These are phyloP conservation scores for Brachirus orientalis DNA, from an alignment of 2,113 vertebrate species.

Conservation along the genomic window DNA sequence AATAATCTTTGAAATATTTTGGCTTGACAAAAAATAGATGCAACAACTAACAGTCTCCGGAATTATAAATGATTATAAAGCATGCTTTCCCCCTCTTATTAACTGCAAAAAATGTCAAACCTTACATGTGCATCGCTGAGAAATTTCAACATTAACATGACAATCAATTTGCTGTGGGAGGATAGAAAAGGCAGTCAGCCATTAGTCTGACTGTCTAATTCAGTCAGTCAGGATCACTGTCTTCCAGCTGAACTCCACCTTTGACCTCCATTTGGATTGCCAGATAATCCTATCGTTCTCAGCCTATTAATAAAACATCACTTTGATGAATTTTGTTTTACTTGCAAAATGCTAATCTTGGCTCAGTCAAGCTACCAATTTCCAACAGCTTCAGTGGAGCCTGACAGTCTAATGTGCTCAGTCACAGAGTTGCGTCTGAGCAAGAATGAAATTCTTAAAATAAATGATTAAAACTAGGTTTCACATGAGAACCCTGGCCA, in stretches of 20 bases:
- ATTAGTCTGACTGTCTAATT: neutral
- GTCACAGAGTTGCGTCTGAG: too few species aligned
- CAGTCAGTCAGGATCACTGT: too few species aligned
- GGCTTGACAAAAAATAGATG: too few species aligned
- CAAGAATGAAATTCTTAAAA: constrained; percentile 18
- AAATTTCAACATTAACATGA: too few species aligned
- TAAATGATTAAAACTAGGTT: constrained; percentile 1
- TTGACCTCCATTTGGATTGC: neutral
- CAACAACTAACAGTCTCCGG: too few species aligned
- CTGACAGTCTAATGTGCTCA: constrained; percentile 10
- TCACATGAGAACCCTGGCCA: constrained; percentile 22
- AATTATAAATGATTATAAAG: too few species aligned
- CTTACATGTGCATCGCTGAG: too few species aligned
- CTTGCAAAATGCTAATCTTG: constrained; percentile 21
- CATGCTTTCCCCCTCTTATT: too few species aligned
- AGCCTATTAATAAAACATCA: constrained; percentile 17
- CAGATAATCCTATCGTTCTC: constrained; percentile 4
- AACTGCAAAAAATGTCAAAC: too few species aligned
- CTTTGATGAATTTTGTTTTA: neutral
- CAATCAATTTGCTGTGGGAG: too few species aligned
- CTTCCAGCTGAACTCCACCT: constrained; percentile 3
- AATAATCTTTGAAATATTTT: too few species aligned
- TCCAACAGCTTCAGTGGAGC: constrained; percentile 19
- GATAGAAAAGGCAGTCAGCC: neutral
- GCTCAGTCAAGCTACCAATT: constrained; percentile 11